These are phyloP conservation scores for Melanogrammus aeglefinus DNA, from an alignment of 2,797 vertebrate genomes.

Conservation along the genomic window DNA sequence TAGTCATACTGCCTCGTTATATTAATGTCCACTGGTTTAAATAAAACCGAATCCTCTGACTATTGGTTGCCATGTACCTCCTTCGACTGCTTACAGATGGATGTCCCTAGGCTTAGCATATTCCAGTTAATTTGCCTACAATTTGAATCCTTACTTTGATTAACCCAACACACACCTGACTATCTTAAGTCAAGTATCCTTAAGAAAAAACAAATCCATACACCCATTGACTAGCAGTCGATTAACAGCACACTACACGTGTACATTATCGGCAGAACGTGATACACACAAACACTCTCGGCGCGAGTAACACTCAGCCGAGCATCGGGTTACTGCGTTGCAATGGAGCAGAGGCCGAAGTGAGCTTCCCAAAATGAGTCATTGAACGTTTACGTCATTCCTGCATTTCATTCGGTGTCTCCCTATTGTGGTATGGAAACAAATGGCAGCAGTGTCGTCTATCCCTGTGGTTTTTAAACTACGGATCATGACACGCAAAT, in stretches of 20 bases:
- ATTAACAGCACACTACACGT: not conserved
- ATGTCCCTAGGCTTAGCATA: not conserved
- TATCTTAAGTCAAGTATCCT: not conserved
- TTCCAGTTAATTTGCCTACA: not conserved
- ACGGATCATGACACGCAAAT: not conserved
- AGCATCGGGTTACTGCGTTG: constrained; percentile 36
- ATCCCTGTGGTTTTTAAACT: not conserved
- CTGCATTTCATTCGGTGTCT: not conserved
- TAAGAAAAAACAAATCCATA: not conserved
- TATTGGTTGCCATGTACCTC: not conserved
- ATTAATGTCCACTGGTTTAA: not conserved
- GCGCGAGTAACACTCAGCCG: constrained; percentile 38
- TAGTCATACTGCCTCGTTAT: not conserved
- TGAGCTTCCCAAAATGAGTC: not conserved
- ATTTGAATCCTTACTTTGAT: not conserved
- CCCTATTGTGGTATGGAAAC: not conserved
- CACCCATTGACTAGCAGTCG: not conserved
- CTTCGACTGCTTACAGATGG: not conserved
- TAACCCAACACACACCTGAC: not conserved
- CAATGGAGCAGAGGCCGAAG: not conserved
- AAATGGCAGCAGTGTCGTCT: not conserved
- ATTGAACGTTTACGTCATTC: not conserved
- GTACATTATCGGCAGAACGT: not conserved
- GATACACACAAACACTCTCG: constrained; percentile 4
- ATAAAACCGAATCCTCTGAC: not conserved